Evolutionary conservation across 2,888 invertebrate species (phyloP).

Genomic region (Euclidia mi): DNA sequence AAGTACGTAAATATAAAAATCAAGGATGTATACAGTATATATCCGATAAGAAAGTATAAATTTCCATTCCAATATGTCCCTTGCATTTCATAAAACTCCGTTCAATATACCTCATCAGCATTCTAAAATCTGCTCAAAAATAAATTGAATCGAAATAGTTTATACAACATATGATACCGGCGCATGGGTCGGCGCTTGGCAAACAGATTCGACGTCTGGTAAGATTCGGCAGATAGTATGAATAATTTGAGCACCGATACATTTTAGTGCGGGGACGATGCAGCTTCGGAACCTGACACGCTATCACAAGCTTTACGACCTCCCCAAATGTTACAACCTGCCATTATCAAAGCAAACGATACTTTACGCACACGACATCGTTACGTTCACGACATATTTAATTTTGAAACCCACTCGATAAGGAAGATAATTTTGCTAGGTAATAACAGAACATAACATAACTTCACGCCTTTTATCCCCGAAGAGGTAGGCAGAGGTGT

Average conservation of each 20-base stretch:
- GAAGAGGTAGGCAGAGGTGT: too few relatives aligned
- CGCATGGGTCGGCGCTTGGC: constrained; percentile 40
- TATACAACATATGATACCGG: constrained; percentile 12
- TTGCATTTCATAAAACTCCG: too few relatives aligned
- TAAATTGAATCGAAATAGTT: constrained; percentile 15
- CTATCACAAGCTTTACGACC: constrained; percentile 58
- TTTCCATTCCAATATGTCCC: too few relatives aligned
- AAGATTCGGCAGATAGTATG: constrained; percentile 58
- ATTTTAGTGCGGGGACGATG: constrained; percentile 41
- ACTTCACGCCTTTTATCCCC: too few relatives aligned
- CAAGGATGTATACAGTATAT: too few relatives aligned
- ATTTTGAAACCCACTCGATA: too few relatives aligned
- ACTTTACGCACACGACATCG: too few relatives aligned
- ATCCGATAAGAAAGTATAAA: too few relatives aligned
- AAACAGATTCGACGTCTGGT: constrained; percentile 50
- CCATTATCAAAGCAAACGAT: constrained; percentile 29
- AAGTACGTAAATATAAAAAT: too few relatives aligned
- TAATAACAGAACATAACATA: too few relatives aligned
- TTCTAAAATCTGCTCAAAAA: not conserved
- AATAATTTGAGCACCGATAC: constrained; percentile 68
- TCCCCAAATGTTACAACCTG: constrained; percentile 17
- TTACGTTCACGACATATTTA: too few relatives aligned
- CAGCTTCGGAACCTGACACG: constrained; percentile 16
- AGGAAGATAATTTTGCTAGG: too few relatives aligned
- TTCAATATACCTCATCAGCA: not conserved